phyloP scores from a whole-genome alignment of 37 sponge, comb jelly and placozoan genomes.

The Diacarnus erythraeanus region DNA sequence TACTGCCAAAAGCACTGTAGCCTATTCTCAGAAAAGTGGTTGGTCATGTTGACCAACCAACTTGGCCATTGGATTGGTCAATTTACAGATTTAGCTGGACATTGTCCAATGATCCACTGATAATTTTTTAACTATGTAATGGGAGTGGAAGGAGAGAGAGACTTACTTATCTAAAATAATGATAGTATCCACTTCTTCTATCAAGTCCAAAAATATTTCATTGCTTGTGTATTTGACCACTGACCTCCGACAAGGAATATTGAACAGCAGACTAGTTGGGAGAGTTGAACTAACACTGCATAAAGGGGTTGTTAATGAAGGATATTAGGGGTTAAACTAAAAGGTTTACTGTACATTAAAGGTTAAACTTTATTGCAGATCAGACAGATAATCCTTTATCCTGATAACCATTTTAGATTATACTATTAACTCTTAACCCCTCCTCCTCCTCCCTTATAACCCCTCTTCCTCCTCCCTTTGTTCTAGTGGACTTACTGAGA shows the following conservation, averaged over 20 bases:
- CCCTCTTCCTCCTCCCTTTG: no score
- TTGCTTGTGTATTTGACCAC: constrained; percentile 97
- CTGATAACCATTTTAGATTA: background rate
- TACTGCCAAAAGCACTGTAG: no score
- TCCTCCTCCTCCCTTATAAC: background rate
- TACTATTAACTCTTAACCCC: background rate
- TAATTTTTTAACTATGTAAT: no score
- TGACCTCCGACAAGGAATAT: constrained; percentile 94
- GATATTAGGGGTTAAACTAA: background rate
- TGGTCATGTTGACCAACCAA: no score
- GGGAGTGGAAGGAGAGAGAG: no score
- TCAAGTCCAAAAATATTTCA: constrained; percentile 94
- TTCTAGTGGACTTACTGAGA: constrained; percentile 71
- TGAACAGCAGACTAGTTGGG: constrained; percentile 95
- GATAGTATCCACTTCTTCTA: constrained; percentile 95
- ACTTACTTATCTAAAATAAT: constrained; percentile 90
- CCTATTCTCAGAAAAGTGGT: no score
- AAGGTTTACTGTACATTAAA: no score
- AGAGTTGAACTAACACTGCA: constrained; percentile 80
- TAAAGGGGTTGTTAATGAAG: no score
- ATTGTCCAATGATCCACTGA: no score
- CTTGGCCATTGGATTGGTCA: no score
- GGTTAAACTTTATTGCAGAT: background rate
- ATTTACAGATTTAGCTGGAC: no score
- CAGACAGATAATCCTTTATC: background rate